phyloP scores from a whole-genome alignment of 2,113 vertebrate genomes.

The Dicerorhinus sumatrensis region DNA sequence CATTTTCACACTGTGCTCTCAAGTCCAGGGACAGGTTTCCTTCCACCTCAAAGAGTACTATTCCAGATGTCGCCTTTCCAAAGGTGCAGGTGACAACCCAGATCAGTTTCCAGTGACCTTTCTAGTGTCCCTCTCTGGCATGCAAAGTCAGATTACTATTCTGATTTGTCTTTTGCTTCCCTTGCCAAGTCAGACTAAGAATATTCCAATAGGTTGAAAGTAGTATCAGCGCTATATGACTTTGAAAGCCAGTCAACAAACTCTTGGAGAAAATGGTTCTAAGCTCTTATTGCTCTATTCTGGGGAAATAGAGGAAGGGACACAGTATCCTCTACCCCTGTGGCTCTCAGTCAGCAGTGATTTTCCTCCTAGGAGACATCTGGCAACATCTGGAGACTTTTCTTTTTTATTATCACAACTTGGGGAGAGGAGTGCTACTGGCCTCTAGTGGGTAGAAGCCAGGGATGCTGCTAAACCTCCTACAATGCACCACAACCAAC shows the following conservation, averaged over 20 bases:
- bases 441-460: not conserved
- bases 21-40: constrained; percentile 15
- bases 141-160: constrained; percentile 47
- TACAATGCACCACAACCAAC: not conserved
- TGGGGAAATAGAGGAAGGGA: not conserved
- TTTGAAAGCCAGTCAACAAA: constrained; percentile 39
- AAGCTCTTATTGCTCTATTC: not conserved
- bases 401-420: not conserved
- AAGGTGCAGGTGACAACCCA: constrained; percentile 34
- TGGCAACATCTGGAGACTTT: not conserved
- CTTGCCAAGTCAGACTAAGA: constrained; percentile 22
- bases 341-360: not conserved
- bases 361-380: not conserved
- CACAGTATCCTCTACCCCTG: not conserved
- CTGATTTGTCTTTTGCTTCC: constrained; percentile 35
- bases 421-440: not conserved
- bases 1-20: constrained; percentile 11
- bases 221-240: not conserved
- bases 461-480: not conserved
- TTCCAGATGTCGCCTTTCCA: constrained; percentile 51
- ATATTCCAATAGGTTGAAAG: not conserved
- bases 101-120: constrained; percentile 55
- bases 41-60: not conserved
- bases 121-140: not conserved
- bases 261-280: not conserved